Base-by-base conservation (phyloP, 1,140 invertebrate species). In the Calliphora vicina region DNA sequence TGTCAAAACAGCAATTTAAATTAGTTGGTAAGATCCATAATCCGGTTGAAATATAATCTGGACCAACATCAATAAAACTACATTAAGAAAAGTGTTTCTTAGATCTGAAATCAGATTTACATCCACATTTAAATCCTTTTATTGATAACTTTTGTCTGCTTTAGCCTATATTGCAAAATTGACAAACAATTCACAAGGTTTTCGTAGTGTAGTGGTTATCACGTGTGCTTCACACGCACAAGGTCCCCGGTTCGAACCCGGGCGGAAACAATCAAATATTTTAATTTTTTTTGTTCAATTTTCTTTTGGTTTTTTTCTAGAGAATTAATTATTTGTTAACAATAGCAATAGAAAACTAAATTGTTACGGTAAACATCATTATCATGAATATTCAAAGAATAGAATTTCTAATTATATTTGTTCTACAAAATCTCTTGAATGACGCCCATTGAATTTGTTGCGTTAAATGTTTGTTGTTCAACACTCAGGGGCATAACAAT, bases 221-320 rank as follows among this genome's bases (percentile, higher is more conserved):
- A 92, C 91, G 91, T 92, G 89, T 91, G 91, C 91, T 91, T 91
- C 88, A 92, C 90, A 92, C 91, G 91, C 91, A 92, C 91, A 92
- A 92, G 91, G 92, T 91, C 92, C 91, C 92, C 91, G 92, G 92
- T 93, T 93, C 92, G 92, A 93, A 91, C 92, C 92, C 92, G 91
- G 92, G 92, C 92, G 92, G 91, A 91, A 92, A 91, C 92, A 92
- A 1, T 25, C 9, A 5, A 57, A 6, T 57, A 57, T n/a, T n/a
- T 57, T 57, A 17, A n/a, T 25, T 35, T 29, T 35, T 76, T n/a
- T 76, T 43, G 1, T 29, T 43, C 12, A 35, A 13, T 1, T 27
- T 1, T 20, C 23, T 50, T 50, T 50, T 17, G 25, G 61, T 0
- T 67, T 67, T 57, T 57, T 15, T 57, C 35, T n/a, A n/a, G n/a